These are phyloP conservation scores for Grantiella picta DNA, from an alignment of 2,113 vertebrate genomes.

Conservation along the genomic window DNA sequence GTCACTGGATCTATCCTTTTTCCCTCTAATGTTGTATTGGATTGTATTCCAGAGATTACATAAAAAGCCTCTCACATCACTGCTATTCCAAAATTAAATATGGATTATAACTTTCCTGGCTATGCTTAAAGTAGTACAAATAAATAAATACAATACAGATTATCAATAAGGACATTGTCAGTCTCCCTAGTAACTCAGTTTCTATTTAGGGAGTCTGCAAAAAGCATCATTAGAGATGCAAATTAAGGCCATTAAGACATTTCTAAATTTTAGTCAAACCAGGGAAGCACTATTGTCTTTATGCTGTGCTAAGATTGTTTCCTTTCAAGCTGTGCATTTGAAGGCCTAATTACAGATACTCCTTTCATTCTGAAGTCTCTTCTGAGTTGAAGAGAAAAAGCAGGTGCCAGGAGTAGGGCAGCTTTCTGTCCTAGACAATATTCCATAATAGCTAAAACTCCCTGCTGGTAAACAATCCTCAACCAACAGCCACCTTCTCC, in stretches of 20 bases:
- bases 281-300: neutral
- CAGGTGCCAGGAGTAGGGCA: neutral
- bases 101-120: neutral
- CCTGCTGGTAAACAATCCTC: neutral
- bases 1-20: neutral
- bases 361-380: neutral
- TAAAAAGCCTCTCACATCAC: neutral
- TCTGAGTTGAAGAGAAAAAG: neutral
- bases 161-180: neutral
- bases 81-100: neutral
- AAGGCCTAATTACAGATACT: neutral
- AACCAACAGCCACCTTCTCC: neutral
- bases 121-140: neutral
- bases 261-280: neutral
- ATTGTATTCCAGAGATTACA: neutral
- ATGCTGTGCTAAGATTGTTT: neutral
- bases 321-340: constrained; percentile 9
- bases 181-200: neutral
- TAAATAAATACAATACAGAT: neutral
- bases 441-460: neutral
- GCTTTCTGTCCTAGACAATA: neutral
- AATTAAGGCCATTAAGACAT: neutral
- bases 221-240: neutral
- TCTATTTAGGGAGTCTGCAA: neutral
- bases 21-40: neutral